Conservation (phyloP, 2,797 vertebrate genomes). For the Microtus agrestis region DNA sequence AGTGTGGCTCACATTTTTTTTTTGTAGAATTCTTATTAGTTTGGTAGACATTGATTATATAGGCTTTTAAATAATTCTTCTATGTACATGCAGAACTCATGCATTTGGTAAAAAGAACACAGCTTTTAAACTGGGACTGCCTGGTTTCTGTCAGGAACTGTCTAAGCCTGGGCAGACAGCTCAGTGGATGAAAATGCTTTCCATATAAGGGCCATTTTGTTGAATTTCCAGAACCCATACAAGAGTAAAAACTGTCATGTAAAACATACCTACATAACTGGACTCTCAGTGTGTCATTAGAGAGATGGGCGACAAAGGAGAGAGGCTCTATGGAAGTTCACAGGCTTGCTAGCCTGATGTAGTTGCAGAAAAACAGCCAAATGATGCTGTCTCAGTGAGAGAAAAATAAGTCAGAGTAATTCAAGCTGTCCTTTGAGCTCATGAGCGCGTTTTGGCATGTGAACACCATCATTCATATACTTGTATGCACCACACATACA, state of each 20-base stretch:
- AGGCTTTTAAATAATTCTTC: neutral
- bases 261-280: neutral
- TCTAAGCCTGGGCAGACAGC: neutral
- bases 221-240: neutral
- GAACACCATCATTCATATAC: neutral
- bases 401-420: too few relatives aligned
- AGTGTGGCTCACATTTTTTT: neutral
- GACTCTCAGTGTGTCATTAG: neutral
- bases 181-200: neutral
- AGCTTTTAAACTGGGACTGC: neutral
- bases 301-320: neutral
- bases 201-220: neutral
- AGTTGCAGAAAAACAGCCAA: neutral
- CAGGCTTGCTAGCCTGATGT: neutral
- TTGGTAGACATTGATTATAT: neutral
- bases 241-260: neutral
- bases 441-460: accelerated
- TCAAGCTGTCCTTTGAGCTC: too few relatives aligned
- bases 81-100: neutral
- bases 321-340: neutral
- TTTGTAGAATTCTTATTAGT: neutral
- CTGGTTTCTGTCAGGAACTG: neutral
- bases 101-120: neutral
- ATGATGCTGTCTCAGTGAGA: neutral
- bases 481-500: neutral